Evolutionary conservation across 1,140 invertebrate genomes (phyloP), one percentile per base, ranked within the genome.

Genomic region (Stegodyphus dumicola): DNA sequence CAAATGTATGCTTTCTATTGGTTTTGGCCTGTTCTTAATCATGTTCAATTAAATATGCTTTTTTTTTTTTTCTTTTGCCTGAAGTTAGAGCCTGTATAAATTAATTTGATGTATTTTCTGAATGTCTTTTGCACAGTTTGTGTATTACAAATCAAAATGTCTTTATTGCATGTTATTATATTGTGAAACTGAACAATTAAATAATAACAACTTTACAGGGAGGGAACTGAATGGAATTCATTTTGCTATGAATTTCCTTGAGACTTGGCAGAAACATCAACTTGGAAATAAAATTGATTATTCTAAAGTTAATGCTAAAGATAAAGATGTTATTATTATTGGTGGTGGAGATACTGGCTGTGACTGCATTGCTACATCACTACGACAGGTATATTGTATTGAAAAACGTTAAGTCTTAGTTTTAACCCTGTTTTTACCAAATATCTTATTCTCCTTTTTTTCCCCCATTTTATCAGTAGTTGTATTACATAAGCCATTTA

Each of bases 291-390:
- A 91, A 75, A 89, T 92, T 15, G 91, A 93, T 66, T 91, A 91
- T 86, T 88, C 92, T 88, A 89, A 93, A 67, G 92, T 96, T 54
- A 93, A 94, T 65, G 98, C 98, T 17, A 95, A 97, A 89, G 96
- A 95, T 88, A 99, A 99, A 90, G 93, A 98, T 91, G 97, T 99
- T 6, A 94, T 99, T 87, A 94, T 99, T 81, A 98, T 99, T 88
- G 98, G 98, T 33, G 98, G 98, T 13, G 98, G 98, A 51, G 98
- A 99, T 90, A 99, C 98, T n/a, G 98, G 98, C 0, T 98, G 96
- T 91, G 98, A 99, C 93, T 99, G 98, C 90, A 99, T 99, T 91
- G 98, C 96, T 64, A 99, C 98, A 4, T 98, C 97, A 5, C 92
- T 99, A 13, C 93, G 98, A 89, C 97, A 99, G 91, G 94, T 94